A percentile compares a stretch with the other conserved stretches of the same genome.
phyloP scores from a whole-genome alignment of 1,140 invertebrate species.

The Drepana arcuata region DNA sequence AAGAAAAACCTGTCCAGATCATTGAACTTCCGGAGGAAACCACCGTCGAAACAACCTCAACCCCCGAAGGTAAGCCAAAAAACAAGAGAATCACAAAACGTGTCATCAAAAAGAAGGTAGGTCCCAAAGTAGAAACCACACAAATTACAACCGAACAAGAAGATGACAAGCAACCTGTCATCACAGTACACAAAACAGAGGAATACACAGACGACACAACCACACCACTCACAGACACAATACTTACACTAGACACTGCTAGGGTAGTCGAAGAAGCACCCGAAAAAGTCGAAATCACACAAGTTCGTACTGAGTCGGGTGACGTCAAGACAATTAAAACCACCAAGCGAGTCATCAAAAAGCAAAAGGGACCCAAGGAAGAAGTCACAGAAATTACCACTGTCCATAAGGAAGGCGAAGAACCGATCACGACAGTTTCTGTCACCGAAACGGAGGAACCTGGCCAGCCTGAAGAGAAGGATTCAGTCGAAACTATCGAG shows the following conservation, averaged over 20 bases:
- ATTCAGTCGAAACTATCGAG: conserved; percentile 15
- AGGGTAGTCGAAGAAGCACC: conserved; percentile 1
- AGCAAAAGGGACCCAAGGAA: conserved; percentile 10
- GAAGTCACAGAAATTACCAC: conserved; percentile 43
- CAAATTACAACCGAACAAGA: conserved; percentile 4
- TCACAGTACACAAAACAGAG: conserved; percentile 2
- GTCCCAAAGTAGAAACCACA: conserved; percentile 5
- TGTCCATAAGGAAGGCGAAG: conserved; percentile 29
- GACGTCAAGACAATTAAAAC: conserved; percentile 1
- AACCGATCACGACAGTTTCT: conserved; percentile 33
- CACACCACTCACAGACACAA: conserved; percentile 1
- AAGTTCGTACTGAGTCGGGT: conserved; percentile 1
- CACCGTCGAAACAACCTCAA: conserved; percentile 13
- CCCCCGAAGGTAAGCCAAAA: conserved; percentile 11
- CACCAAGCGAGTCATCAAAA: conserved; percentile 1
- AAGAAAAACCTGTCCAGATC: conserved; percentile 18
- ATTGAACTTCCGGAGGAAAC: conserved; percentile 17
- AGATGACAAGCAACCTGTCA: conserved; percentile 1
- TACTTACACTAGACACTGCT: conserved; percentile 1
- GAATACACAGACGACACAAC: conserved; percentile 1
- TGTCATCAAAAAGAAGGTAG: conserved; percentile 31
- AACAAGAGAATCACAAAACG: conserved; percentile 24
- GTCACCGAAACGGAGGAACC: conserved; percentile 18
- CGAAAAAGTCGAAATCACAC: conserved; percentile 1
- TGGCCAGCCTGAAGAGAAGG: conserved; percentile 4